A percentile compares a stretch with the other conserved stretches of the same genome.
These are phyloP conservation scores for Halictus quadricinctus DNA, from an alignment of 2,888 invertebrate genomes.

Conservation along the genomic window DNA sequence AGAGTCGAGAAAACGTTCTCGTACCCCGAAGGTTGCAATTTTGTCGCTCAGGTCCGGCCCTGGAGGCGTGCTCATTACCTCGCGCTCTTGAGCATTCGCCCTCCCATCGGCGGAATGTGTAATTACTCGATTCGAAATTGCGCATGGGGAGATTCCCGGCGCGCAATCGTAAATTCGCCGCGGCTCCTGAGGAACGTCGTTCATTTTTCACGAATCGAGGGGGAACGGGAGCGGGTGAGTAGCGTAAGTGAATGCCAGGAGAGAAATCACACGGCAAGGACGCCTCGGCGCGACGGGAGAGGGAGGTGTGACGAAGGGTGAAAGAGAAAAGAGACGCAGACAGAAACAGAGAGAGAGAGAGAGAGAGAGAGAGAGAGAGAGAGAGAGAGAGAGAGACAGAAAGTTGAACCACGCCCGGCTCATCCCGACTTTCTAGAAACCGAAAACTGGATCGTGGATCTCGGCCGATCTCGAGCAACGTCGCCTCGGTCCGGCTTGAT, in stretches of 20 bases:
- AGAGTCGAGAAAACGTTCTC: not conserved
- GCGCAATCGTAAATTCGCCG: slow-evolving; percentile 13
- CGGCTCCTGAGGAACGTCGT: slow-evolving; percentile 1
- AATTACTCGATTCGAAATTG: slow-evolving; percentile 1
- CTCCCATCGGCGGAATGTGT: slow-evolving; percentile 10
- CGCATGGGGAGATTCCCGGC: not conserved
- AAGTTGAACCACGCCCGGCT: slow-evolving; percentile 79
- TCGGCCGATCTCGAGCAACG: slow-evolving; percentile 65
- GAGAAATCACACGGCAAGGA: slow-evolving; percentile 82
- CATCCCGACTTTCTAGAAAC: slow-evolving; percentile 82
- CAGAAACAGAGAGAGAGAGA: slow-evolving; percentile 1
- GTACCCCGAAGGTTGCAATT: not conserved
- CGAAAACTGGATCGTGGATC: slow-evolving; percentile 81
- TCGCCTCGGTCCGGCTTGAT: slow-evolving; percentile 57
- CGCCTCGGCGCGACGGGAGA: slow-evolving; percentile 62
- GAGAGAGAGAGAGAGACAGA: slow-evolving; percentile 36
- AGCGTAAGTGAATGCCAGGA: slow-evolving; percentile 77
- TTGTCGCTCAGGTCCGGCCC: slow-evolving; percentile 8
- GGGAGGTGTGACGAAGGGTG: slow-evolving; percentile 38
- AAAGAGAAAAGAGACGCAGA: slow-evolving; percentile 23
- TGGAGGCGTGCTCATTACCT: not conserved
- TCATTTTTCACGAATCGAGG: slow-evolving; percentile 4
- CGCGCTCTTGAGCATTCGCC: slow-evolving; percentile 3
- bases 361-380: slow-evolving; percentile 15
- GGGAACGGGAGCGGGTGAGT: slow-evolving; percentile 23